These are phyloP conservation scores for Hypercompe scribonia DNA, from an alignment of 2,888 invertebrate genomes.

Conservation along the genomic window DNA sequence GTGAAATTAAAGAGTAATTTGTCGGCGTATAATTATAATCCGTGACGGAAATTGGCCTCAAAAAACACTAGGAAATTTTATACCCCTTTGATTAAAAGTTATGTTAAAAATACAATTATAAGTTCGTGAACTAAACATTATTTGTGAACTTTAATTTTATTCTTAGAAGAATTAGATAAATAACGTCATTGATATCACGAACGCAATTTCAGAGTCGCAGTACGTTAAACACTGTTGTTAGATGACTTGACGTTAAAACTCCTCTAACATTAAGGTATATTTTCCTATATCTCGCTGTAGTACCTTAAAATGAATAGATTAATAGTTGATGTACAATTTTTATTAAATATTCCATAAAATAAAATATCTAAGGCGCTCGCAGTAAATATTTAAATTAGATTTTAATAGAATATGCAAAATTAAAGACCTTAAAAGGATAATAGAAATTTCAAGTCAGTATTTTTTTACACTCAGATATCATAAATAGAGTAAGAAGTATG, in stretches of 20 bases:
- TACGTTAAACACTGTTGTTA: neutral
- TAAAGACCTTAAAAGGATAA: neutral
- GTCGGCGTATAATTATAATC: conserved; percentile 36
- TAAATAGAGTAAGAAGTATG: no score
- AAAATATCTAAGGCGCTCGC: neutral
- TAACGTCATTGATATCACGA: neutral
- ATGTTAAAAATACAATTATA: neutral
- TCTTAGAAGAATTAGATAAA: neutral
- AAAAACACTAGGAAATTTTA: conserved; percentile 29
- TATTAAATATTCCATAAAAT: neutral
- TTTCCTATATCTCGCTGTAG: neutral
- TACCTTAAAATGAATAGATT: neutral
- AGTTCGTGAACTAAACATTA: neutral
- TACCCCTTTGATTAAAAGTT: neutral
- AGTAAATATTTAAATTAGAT: neutral
- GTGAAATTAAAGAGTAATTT: conserved; percentile 31
- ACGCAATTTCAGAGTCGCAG: no score
- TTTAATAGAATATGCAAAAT: no score
- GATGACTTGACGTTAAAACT: neutral
- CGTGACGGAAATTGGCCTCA: conserved; percentile 29
- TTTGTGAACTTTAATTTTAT: neutral
- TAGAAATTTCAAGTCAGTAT: neutral
- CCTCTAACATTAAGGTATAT: neutral
- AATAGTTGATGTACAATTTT: neutral
- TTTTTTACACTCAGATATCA: neutral